Evolutionary conservation across 2,797 vertebrate species (phyloP).

Genomic region (Presbytis comata): DNA sequence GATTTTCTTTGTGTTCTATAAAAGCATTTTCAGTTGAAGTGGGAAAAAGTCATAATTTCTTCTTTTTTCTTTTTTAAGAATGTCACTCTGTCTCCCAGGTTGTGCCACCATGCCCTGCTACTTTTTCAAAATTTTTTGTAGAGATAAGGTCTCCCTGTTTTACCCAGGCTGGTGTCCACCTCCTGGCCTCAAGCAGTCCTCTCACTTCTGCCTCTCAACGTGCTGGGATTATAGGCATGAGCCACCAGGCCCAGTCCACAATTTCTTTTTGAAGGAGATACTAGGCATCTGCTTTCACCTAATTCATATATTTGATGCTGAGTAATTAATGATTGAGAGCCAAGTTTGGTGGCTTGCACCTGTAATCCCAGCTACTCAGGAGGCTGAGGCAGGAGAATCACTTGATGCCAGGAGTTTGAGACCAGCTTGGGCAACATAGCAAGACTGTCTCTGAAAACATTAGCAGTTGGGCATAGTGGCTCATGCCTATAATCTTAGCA

Average conservation of each 20-base stretch:
- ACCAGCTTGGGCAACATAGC: neutral
- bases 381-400: neutral
- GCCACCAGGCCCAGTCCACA: neutral
- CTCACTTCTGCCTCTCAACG: neutral
- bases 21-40: conserved; percentile 34
- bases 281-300: neutral
- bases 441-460: neutral
- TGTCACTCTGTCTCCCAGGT: neutral
- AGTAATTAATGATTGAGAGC: neutral
- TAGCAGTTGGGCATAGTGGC: neutral
- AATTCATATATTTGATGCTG: conserved; percentile 16
- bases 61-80: neutral
- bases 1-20: conserved; percentile 2
- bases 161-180: neutral
- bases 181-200: neutral
- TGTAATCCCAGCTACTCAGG: neutral
- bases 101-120: neutral
- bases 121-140: neutral
- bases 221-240: neutral
- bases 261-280: conserved; percentile 23
- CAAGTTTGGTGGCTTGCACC: neutral
- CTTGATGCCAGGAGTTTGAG: neutral
- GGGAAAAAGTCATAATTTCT: conserved; percentile 28
- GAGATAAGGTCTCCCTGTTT: neutral
- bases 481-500: neutral